Base-by-base conservation (phyloP, 2,888 invertebrate genomes). In the Drosophila rubida region DNA sequence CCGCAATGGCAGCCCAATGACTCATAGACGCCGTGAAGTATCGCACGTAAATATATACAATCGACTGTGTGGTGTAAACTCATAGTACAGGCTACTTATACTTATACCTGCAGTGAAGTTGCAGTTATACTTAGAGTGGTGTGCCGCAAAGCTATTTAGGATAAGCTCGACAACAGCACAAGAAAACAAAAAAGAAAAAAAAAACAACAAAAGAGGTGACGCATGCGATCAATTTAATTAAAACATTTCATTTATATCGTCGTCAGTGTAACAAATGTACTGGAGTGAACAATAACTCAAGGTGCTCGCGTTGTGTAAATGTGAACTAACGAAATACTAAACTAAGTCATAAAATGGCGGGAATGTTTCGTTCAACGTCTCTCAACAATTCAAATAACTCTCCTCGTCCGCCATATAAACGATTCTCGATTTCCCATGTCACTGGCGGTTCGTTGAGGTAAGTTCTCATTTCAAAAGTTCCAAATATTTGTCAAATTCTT, bases 291-390 rank as follows among this genome's bases (percentile, higher is more conserved):
- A 58, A 44, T 44, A 69, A 37, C 42, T 51, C 25, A 50, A 32
- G 23, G 27, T 41, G 45, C 7, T 4, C 30, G 55, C 30, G 55
- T 32, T 44, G 23, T 27, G 16, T 68, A 55, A 81, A 74, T 82
- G 86, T 61, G 61, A 66, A 71, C 58, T 32, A 32, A 53, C 41
- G 22, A 60, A 39, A 14, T 11, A 39, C 19, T 19, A 57, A 27
- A 16, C 16, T 4, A 16, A 9, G 30, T 22, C 39, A 22, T 7
- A 59, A 9, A 71, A 91, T 92, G 92, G 84, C 92, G 74, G 91
- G 91, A 71, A 84, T 92, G 75, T 92, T 90, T 89, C 90, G 92
- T 67, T 88, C 82, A 57, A 83, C 87, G 67, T 85, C 88, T 55
- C 35, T 84, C 35, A 79, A 78, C 51, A 80, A 75, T 69, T 76